A percentile compares a stretch with the other conserved stretches of the same genome.
These are phyloP conservation scores for Prorops nasuta DNA, from an alignment of 1,140 invertebrate genomes.

Conservation along the genomic window DNA sequence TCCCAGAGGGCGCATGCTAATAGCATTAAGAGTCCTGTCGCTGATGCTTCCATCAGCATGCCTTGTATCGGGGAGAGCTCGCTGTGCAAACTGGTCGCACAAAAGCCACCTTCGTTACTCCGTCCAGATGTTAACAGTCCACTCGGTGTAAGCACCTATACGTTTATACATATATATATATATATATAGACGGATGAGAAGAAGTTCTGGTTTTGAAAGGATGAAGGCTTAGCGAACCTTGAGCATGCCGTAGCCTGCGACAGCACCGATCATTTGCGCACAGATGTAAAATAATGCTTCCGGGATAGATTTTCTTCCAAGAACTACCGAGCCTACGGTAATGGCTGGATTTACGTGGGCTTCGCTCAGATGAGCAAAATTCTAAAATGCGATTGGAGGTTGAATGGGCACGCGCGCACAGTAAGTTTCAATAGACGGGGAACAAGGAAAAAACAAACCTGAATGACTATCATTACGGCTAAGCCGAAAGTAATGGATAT, in stretches of 20 bases:
- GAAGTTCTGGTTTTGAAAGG: not conserved
- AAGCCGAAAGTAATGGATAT: conserved; percentile 68
- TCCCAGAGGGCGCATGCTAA: conserved; percentile 68
- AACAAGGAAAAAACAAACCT: conserved; percentile 49
- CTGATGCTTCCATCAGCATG: conserved; percentile 63
- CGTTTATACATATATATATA: no score
- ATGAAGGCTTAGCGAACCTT: conserved; percentile 45
- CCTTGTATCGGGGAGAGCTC: conserved; percentile 52
- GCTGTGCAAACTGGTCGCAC: conserved; percentile 60
- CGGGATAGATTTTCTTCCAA: conserved; percentile 64
- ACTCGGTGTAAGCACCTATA: conserved; percentile 54
- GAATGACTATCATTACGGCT: conserved; percentile 65
- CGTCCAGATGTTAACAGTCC: conserved; percentile 17
- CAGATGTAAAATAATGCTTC: conserved; percentile 69
- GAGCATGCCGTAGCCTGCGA: conserved; percentile 66
- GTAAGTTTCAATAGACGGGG: not conserved
- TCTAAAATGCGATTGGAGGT: conserved; percentile 40
- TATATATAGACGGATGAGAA: no score
- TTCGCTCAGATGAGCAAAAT: conserved; percentile 68
- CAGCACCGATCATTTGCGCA: conserved; percentile 69
- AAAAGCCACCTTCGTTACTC: conserved; percentile 43
- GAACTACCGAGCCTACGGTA: conserved; percentile 66
- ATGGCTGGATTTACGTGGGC: conserved; percentile 77
- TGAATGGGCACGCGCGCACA: not conserved
- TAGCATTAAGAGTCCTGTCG: conserved; percentile 70